Evolutionary conservation across 2,113 vertebrate species (phyloP).

Genomic region (Todiramphus saurophagus): DNA sequence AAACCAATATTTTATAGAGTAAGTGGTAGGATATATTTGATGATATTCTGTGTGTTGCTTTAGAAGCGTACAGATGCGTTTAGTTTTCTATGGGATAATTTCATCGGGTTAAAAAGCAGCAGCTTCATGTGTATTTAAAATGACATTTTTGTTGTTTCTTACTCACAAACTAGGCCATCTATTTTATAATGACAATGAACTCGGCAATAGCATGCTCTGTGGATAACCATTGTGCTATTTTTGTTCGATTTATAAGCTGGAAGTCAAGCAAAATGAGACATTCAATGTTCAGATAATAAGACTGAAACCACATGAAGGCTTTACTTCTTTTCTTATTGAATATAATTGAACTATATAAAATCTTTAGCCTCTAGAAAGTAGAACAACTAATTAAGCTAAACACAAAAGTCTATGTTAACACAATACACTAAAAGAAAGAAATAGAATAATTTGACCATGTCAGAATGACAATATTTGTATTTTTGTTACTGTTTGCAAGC

Average conservation of each 20-base stretch:
- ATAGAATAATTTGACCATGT: not conserved
- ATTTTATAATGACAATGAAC: constrained; percentile 38
- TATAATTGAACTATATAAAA: not conserved
- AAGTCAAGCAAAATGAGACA: not conserved
- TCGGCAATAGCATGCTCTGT: not conserved
- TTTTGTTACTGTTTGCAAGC: not conserved
- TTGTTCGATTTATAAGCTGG: not conserved
- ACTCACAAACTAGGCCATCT: constrained; percentile 35
- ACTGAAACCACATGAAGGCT: not conserved
- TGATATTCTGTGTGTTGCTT: not conserved
- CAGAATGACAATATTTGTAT: not conserved
- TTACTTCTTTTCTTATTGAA: not conserved
- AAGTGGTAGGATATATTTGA: not conserved
- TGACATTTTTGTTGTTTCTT: not conserved
- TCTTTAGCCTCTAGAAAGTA: not conserved
- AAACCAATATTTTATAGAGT: not conserved
- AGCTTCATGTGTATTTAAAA: not conserved
- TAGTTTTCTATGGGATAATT: not conserved
- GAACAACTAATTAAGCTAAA: not conserved
- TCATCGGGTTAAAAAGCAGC: not conserved
- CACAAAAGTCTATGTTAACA: not conserved
- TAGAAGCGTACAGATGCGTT: not conserved
- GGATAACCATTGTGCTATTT: constrained; percentile 16
- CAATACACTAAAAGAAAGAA: not conserved
- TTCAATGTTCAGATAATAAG: not conserved